Conservation (phyloP, 2,888 invertebrate genomes). For the Periphyllus acericola region DNA sequence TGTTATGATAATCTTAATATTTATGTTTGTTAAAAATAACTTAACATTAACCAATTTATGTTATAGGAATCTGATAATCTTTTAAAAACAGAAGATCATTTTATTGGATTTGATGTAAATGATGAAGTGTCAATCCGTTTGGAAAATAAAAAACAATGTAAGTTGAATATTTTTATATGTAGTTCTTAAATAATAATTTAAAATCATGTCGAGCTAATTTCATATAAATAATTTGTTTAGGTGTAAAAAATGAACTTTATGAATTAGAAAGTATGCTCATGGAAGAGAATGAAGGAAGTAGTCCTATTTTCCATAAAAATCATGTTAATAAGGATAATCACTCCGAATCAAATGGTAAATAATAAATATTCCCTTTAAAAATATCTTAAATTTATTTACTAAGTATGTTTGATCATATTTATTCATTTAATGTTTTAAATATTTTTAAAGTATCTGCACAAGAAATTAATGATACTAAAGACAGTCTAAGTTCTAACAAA, state of each 20-base stretch:
- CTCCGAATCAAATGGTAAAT: slow-evolving; percentile 36
- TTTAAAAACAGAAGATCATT: background rate
- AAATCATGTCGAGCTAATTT: background rate
- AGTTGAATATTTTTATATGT: slow-evolving; percentile 7
- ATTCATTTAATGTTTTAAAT: background rate
- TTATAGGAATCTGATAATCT: slow-evolving; percentile 19
- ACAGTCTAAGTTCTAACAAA: background rate
- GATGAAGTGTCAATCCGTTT: background rate
- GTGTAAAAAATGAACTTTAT: background rate
- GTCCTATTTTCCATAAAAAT: slow-evolving; percentile 15
- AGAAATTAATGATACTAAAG: background rate
- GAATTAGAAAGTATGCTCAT: background rate
- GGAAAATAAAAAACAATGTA: slow-evolving; percentile 26
- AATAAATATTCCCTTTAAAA: background rate
- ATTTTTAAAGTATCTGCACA: slow-evolving; percentile 21
- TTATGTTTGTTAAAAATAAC: background rate
- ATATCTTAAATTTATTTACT: background rate
- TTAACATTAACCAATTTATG: background rate
- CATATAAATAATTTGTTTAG: background rate
- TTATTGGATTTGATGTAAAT: slow-evolving; percentile 30
- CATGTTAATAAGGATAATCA: slow-evolving; percentile 14
- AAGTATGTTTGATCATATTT: background rate
- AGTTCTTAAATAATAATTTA: background rate
- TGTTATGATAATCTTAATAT: too few species aligned
- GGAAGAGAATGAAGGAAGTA: background rate